phyloP scores from a whole-genome alignment of 2,113 vertebrate species.

The Solea senegalensis region DNA sequence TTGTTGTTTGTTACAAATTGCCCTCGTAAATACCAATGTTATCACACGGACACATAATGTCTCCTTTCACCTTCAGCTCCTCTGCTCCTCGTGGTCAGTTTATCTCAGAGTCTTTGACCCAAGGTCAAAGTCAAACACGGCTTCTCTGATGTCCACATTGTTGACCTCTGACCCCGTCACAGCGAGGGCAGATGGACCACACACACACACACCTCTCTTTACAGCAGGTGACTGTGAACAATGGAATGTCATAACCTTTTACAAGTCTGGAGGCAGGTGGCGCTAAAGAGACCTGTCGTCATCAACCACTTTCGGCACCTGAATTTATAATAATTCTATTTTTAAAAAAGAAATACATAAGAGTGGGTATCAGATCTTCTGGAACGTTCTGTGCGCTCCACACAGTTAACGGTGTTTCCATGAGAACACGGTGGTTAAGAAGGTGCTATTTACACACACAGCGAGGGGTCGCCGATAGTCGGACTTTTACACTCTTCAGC shows the following conservation, averaged over 20 bases:
- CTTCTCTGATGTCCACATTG: slow-evolving; percentile 13
- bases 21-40: background rate
- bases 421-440: slow-evolving; percentile 44
- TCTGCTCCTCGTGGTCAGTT: slow-evolving; percentile 4
- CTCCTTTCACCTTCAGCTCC: background rate
- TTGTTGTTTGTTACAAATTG: too few species aligned
- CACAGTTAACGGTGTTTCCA: too few species aligned
- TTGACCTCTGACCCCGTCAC: slow-evolving; percentile 51
- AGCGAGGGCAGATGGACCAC: slow-evolving; percentile 59
- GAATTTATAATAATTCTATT: background rate
- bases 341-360: background rate
- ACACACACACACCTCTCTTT: slow-evolving; percentile 15
- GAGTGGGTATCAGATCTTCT: background rate
- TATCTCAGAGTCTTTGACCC: slow-evolving; percentile 17
- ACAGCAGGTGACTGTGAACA: slow-evolving; percentile 50
- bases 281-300: slow-evolving; percentile 19
- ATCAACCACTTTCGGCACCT: slow-evolving; percentile 15
- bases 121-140: slow-evolving; percentile 26
- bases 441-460: slow-evolving; percentile 59
- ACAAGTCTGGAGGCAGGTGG: slow-evolving; percentile 53
- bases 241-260: slow-evolving; percentile 50
- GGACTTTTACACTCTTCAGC: slow-evolving; percentile 47
- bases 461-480: slow-evolving; percentile 48
- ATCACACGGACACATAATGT: background rate
- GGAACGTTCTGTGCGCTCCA: slow-evolving; percentile 16